Evolutionary conservation across 2,113 vertebrate genomes (phyloP).

Genomic region (Callionymus lyra): DNA sequence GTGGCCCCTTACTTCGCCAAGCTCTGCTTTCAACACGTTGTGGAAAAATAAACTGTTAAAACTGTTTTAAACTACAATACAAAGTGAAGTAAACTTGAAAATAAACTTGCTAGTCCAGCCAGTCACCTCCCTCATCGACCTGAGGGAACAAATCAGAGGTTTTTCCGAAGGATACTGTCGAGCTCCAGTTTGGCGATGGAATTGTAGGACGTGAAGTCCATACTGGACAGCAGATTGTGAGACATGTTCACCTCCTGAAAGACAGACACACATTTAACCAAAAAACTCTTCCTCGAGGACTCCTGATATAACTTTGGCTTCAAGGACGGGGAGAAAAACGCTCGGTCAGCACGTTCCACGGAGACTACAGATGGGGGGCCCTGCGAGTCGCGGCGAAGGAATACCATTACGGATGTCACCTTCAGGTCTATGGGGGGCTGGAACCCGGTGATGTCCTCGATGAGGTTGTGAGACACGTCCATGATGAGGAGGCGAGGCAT

Average conservation of each 20-base stretch:
- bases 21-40: no score
- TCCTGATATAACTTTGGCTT: no score
- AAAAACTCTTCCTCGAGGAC: constrained; percentile 29
- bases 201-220: constrained; percentile 76
- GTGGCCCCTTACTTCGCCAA: no score
- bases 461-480: constrained; percentile 77
- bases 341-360: constrained; percentile 45
- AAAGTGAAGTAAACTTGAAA: no score
- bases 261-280: constrained; percentile 3
- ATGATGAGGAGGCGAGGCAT: constrained; percentile 82
- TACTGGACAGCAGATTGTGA: constrained; percentile 74
- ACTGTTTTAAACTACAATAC: no score
- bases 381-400: no score
- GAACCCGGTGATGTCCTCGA: constrained; percentile 77
- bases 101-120: no score
- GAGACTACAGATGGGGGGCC: no score
- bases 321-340: constrained; percentile 46
- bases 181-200: constrained; percentile 73
- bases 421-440: constrained; percentile 79
- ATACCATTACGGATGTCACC: constrained; percentile 61
- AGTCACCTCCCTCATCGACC: no score
- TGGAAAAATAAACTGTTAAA: no score
- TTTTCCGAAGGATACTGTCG: constrained; percentile 85
- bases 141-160: no score
- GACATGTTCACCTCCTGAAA: constrained; percentile 84